Base-by-base conservation (phyloP, 2,888 invertebrate genomes). In the Drosophila rubida region DNA sequence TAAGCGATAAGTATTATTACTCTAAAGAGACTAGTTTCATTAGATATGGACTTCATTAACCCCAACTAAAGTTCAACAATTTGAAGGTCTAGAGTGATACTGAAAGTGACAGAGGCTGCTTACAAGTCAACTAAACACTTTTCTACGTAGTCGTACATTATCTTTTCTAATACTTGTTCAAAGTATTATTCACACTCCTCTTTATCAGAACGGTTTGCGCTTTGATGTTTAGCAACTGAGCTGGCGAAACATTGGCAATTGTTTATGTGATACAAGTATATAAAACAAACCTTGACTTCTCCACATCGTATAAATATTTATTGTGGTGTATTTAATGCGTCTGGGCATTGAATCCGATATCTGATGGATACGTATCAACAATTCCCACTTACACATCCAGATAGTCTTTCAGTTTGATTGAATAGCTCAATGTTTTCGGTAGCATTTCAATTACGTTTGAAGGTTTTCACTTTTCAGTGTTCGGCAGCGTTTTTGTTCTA, bases 391-490 rank as follows among this genome's bases (percentile, higher is more conserved):
- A 62, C 57, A 58, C 42, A 50, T 55, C 39, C 35, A 61, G 68
- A 50, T 71, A 51, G 65, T 45, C 49, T 80, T 78, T 53, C 73
- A 64, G 44, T 60, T 67, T 51, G 50, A 49, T 67, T 66, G 60
- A 62, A 49, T 35, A 22, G 54, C 59, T 46, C 6, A 69, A 74
- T 73, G 57, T 58, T 71, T 71, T 50, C 11, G 41, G 27, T 53
- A 57, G 44, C 69, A 61, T 65, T 74, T 71, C 61, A 83, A 75
- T 83, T 68, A 69, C 49, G 50, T 55, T 59, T 59, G 64, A 80
- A 83, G 80, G 64, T 65, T 65, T 37, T 14, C 32, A 32, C 13
- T 7, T 13, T 37, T 37, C 14, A 13, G 35, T 13, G 6, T 7
- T 39, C 44, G 25, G 32, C 48, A 39, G 9, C 13, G 42, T 45